phyloP scores from a whole-genome alignment of 2,888 invertebrate genomes.

The Athalia cordata region DNA sequence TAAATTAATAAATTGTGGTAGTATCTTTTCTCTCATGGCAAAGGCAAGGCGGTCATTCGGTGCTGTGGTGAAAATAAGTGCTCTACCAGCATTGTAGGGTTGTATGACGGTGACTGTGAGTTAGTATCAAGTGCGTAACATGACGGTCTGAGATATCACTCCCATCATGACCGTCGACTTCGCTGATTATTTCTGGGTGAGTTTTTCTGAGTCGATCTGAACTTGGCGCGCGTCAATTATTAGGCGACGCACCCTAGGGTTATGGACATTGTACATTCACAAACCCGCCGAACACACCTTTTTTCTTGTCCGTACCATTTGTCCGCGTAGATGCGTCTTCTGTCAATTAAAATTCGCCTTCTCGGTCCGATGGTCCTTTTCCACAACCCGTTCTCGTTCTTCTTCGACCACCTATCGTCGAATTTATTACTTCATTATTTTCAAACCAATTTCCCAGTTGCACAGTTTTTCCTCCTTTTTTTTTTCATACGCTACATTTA shows the following conservation, averaged over 20 bases:
- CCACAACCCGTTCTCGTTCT: conserved; percentile 29
- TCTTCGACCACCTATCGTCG: neutral
- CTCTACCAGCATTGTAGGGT: too few relatives aligned
- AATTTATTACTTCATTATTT: neutral
- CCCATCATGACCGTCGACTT: conserved; percentile 77
- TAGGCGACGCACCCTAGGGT: neutral
- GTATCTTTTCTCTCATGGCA: too few relatives aligned
- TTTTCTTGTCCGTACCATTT: conserved; percentile 28
- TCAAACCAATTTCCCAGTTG: too few relatives aligned
- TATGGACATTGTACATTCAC: conserved; percentile 37
- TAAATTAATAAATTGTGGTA: too few relatives aligned
- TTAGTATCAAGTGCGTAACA: conserved; percentile 49
- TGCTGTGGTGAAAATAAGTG: too few relatives aligned
- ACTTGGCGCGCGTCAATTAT: neutral
- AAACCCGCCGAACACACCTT: conserved; percentile 35
- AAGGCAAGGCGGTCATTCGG: too few relatives aligned
- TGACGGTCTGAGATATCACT: conserved; percentile 64
- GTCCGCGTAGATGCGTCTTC: conserved; percentile 23
- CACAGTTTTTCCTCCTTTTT: too few relatives aligned
- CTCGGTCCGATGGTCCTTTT: conserved; percentile 12
- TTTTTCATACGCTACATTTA: too few relatives aligned
- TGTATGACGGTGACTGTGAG: too few relatives aligned
- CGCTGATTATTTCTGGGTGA: conserved; percentile 78
- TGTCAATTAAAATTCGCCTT: conserved; percentile 31
- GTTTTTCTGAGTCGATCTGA: conserved; percentile 51